Base-by-base conservation (phyloP, 2,113 vertebrate genomes). In the Hemicordylus capensis region DNA sequence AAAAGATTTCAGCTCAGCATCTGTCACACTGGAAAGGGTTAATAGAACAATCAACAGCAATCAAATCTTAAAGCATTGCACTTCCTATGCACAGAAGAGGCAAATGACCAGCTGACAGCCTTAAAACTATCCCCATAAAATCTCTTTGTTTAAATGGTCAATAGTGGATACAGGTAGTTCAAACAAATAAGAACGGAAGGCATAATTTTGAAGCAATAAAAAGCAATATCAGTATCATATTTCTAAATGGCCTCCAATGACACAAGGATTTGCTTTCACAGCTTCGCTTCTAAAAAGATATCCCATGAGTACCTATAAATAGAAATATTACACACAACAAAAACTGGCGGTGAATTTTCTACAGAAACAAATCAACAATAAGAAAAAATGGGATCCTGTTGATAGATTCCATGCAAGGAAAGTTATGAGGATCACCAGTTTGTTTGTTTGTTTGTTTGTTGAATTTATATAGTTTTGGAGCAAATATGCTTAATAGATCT, bases 1-100 rank as follows among this genome's bases (percentile, higher is more conserved):
- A 86, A 84, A 61, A 89, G 75, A 54, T 44, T 86, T 87, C 44
- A 89, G 77, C 76, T 88, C 77, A 90, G 82, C 72, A 92, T 80
- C 84, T 86, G 54, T 89, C 92, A 89, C 0, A 0, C 76, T 39
- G 89, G 72, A 63, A 87, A 2, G 2, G 76, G 20, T 89, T 89
- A 94, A 84, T 91, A 89, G 81, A 76, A 26, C 0, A 0, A 83
- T 81, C 66, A 82, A 92, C 86, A 88, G 73, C 80, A 87, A 89
- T 75, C 19, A 80, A 66, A 82, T 70, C n/a, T 73, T 87, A 86
- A 78, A 76, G 58, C 20, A 54, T 85, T 76, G 76, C 73, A 81
- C 4, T 28, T 64, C 59, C 12, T 83, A 34, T 78, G 31, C 24
- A 1, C 87, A 83, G 67, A n/a, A 59, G 77, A 76, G 14, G 19